A percentile compares a stretch with the other conserved stretches of the same genome.
These are phyloP conservation scores for Typhlomys cinereus DNA, from an alignment of 2,113 vertebrate species.

Conservation along the genomic window DNA sequence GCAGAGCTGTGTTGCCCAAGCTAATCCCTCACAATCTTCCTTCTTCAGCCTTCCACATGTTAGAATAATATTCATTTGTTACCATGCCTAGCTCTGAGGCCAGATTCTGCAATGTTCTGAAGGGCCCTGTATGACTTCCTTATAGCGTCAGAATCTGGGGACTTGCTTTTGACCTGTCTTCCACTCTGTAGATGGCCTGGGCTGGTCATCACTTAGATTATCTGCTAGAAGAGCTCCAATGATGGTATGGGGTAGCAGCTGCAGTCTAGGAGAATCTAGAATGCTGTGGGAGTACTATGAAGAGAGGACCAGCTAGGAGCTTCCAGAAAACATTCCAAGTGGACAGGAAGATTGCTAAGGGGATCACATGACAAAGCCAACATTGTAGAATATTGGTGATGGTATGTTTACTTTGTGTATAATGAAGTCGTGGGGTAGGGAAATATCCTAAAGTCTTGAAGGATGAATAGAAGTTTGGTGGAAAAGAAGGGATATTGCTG, in stretches of 20 bases:
- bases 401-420: neutral
- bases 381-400: neutral
- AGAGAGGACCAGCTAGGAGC: neutral
- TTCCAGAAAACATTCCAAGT: neutral
- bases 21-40: neutral
- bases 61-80: neutral
- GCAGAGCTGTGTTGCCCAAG: neutral
- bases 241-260: neutral
- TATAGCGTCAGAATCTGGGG: neutral
- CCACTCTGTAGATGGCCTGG: neutral
- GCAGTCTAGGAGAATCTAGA: neutral
- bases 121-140: neutral
- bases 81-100: neutral
- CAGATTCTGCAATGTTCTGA: neutral
- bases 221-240: neutral
- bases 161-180: neutral
- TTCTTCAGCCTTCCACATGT: neutral
- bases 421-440: neutral
- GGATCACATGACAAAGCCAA: neutral
- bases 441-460: neutral
- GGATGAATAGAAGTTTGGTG: neutral
- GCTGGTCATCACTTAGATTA: neutral
- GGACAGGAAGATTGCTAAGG: neutral
- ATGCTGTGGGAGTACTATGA: neutral
- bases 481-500: neutral